A percentile compares a stretch with the other conserved stretches of the same genome.
Conservation (phyloP, 2,797 vertebrate species). For the Muraenolepis orangiensis region DNA sequence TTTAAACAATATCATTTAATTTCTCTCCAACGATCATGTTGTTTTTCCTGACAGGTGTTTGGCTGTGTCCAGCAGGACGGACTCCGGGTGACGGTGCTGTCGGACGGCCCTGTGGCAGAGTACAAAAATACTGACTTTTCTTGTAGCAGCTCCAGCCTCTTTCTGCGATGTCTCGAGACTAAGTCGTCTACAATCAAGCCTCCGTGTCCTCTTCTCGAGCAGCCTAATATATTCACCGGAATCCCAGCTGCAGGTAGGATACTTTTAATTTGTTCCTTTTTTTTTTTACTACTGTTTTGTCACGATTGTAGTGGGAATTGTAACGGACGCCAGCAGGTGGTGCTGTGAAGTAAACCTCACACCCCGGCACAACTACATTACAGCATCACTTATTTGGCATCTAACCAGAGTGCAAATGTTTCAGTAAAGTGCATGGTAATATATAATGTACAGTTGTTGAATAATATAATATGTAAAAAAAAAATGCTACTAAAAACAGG, state of each 20-base stretch:
- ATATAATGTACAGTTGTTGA: too few relatives aligned
- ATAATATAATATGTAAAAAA: too few relatives aligned
- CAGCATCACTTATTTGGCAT: too few relatives aligned
- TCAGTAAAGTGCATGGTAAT: too few relatives aligned
- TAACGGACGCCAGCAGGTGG: too few relatives aligned
- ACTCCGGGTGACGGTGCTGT: slow-evolving; percentile 83
- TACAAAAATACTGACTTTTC: slow-evolving; percentile 83
- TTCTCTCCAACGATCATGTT: too few relatives aligned
- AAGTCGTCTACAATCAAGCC: slow-evolving; percentile 58
- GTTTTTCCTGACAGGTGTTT: slow-evolving; percentile 76
- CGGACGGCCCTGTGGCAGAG: slow-evolving; percentile 82
- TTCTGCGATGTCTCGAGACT: slow-evolving; percentile 86
- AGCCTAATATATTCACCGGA: slow-evolving; percentile 87
- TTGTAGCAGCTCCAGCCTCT: slow-evolving; percentile 74
- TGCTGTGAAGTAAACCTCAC: too few relatives aligned
- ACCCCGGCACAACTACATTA: too few relatives aligned
- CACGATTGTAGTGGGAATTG: neutral
- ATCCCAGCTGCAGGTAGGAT: slow-evolving; percentile 87
- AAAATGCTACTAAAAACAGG: too few relatives aligned
- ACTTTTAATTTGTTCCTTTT: neutral
- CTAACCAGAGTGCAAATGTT: too few relatives aligned
- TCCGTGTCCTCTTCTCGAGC: slow-evolving; percentile 82
- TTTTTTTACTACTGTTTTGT: neutral
- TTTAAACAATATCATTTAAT: too few relatives aligned
- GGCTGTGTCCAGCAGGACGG: slow-evolving; percentile 72